Conservation (phyloP, 2,113 vertebrate species). For the Lota lota region DNA sequence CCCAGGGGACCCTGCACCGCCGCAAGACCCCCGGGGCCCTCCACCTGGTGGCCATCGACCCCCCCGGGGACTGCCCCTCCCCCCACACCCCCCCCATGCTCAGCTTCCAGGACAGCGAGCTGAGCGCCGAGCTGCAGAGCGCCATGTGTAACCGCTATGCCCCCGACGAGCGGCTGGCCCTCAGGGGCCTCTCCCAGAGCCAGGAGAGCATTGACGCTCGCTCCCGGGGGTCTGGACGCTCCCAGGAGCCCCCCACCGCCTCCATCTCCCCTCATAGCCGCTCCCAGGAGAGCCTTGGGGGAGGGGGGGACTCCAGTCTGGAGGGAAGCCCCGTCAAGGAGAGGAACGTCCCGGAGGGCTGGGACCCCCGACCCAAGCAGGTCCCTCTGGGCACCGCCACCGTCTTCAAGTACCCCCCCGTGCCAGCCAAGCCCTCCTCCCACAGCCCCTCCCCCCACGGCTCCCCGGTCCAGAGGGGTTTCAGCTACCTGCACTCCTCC, state of each 20-base stretch:
- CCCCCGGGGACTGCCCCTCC: slow-evolving; percentile 74
- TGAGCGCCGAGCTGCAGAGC: slow-evolving; percentile 86
- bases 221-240: slow-evolving; percentile 86
- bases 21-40: slow-evolving; percentile 71
- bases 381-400: slow-evolving; percentile 58
- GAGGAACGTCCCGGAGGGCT: slow-evolving; percentile 87
- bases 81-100: slow-evolving; percentile 76
- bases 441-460: slow-evolving; percentile 42
- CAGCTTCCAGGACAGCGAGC: slow-evolving; percentile 90
- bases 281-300: slow-evolving; percentile 75
- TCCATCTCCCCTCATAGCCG: slow-evolving; percentile 63
- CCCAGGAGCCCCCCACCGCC: slow-evolving; percentile 77
- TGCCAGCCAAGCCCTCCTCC: slow-evolving; percentile 53
- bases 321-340: slow-evolving; percentile 68
- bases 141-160: slow-evolving; percentile 79
- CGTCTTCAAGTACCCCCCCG: slow-evolving; percentile 64
- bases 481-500: slow-evolving; percentile 66
- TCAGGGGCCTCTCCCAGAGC: slow-evolving; percentile 78
- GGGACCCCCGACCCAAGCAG: slow-evolving; percentile 69
- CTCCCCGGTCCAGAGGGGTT: slow-evolving; percentile 56
- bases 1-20: slow-evolving; percentile 67
- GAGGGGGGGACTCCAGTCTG: slow-evolving; percentile 41
- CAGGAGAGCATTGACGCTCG: slow-evolving; percentile 88
- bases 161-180: slow-evolving; percentile 66
- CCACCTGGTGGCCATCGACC: slow-evolving; percentile 85